These are phyloP conservation scores for Alcedo quadribrachys DNA, from an alignment of 2,797 vertebrate species.

Conservation along the genomic window DNA sequence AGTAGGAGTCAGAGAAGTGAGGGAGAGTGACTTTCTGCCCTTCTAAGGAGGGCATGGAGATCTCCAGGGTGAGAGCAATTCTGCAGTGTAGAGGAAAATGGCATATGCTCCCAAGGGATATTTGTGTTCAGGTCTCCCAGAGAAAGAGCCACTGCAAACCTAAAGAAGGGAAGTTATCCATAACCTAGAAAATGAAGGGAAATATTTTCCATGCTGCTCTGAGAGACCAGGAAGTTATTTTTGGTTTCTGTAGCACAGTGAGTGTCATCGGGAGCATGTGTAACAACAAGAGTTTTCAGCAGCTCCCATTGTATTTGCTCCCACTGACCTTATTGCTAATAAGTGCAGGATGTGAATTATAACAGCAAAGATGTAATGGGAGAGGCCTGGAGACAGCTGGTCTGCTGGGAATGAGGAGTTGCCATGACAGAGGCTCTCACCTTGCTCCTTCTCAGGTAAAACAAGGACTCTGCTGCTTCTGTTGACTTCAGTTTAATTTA, in stretches of 20 bases:
- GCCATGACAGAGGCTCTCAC: constrained; percentile 1
- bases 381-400: constrained; percentile 63
- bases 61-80: background rate
- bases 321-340: constrained; percentile 52
- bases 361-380: constrained; percentile 50
- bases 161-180: constrained; percentile 56
- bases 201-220: constrained; percentile 42
- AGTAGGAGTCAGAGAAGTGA: background rate
- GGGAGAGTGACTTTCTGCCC: background rate
- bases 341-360: constrained; percentile 67
- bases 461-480: background rate
- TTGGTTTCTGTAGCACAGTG: constrained; percentile 58
- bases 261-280: constrained; percentile 29
- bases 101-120: background rate
- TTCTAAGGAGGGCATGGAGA: background rate
- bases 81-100: background rate
- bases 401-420: constrained; percentile 48
- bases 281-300: constrained; percentile 57
- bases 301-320: constrained; percentile 60
- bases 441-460: constrained; percentile 30
- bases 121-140: background rate
- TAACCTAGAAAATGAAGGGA: constrained; percentile 53
- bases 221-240: constrained; percentile 70
- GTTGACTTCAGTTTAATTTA: background rate
- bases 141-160: background rate